A percentile compares a stretch with the other conserved stretches of the same genome.
Conservation (phyloP, 2,888 invertebrate species). For the Yponomeuta malinellus region DNA sequence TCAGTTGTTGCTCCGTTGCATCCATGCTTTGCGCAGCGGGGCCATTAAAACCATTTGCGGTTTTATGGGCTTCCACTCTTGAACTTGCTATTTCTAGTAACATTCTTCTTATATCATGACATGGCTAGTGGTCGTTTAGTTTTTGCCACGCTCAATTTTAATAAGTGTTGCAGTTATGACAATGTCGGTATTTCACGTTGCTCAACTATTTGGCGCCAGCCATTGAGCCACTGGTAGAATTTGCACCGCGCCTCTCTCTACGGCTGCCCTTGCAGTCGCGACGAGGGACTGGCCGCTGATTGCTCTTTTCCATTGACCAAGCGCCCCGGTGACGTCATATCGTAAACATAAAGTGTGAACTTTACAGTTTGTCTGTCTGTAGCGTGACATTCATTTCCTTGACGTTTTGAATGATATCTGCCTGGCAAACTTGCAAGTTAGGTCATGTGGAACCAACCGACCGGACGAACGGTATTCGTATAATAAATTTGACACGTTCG, state of each 20-base stretch:
- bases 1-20: not conserved
- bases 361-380: not conserved
- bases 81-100: not conserved
- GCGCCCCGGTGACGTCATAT: not conserved
- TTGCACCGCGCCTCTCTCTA: slow-evolving; percentile 10
- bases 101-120: not conserved
- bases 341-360: not conserved
- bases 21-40: not conserved
- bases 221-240: slow-evolving; percentile 8
- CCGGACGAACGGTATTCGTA: too few species aligned
- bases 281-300: slow-evolving; percentile 43
- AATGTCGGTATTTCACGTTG: not conserved
- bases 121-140: not conserved
- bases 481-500: too few species aligned
- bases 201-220: slow-evolving; percentile 5
- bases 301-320: slow-evolving; percentile 1
- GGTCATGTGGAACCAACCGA: too few species aligned
- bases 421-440: too few species aligned
- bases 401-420: too few species aligned
- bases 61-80: slow-evolving; percentile 3
- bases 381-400: not conserved
- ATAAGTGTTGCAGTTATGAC: not conserved
- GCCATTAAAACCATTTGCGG: not conserved
- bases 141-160: not conserved
- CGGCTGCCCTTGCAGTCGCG: slow-evolving; percentile 29